Evolutionary conservation across 2,797 vertebrate species (phyloP).

Genomic region (Delichon dasypus): DNA sequence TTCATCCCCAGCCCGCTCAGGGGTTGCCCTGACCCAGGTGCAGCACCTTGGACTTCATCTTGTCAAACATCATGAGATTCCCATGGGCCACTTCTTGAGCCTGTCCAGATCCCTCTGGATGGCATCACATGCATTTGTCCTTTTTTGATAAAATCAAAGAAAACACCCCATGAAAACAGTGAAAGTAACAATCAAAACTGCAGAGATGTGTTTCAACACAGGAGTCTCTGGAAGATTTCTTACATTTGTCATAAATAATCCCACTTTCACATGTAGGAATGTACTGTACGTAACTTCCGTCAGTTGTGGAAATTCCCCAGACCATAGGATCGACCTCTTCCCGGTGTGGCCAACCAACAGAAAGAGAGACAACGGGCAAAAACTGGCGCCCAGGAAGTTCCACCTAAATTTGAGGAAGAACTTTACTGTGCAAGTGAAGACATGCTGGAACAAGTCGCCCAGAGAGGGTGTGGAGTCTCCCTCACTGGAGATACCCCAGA

Average conservation of each 20-base stretch:
- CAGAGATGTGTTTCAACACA: neutral
- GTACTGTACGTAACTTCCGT: accelerated
- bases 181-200: neutral
- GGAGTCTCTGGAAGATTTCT: neutral
- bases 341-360: neutral
- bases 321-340: accelerated
- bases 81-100: neutral
- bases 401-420: neutral
- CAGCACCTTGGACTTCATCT: neutral
- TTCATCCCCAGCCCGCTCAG: neutral
- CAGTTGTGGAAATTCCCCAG: neutral
- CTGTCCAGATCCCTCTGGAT: neutral
- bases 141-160: neutral
- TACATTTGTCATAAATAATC: neutral
- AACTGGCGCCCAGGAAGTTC: neutral
- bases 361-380: neutral
- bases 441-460: too few relatives aligned
- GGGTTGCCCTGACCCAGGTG: accelerated
- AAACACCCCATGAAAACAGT: neutral
- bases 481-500: neutral
- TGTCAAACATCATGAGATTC: neutral
- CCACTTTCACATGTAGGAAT: neutral
- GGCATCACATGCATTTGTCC: neutral
- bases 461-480: neutral
- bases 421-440: neutral